These are phyloP conservation scores for Bubo bubo DNA, from an alignment of 2,113 vertebrate species.

Conservation along the genomic window DNA sequence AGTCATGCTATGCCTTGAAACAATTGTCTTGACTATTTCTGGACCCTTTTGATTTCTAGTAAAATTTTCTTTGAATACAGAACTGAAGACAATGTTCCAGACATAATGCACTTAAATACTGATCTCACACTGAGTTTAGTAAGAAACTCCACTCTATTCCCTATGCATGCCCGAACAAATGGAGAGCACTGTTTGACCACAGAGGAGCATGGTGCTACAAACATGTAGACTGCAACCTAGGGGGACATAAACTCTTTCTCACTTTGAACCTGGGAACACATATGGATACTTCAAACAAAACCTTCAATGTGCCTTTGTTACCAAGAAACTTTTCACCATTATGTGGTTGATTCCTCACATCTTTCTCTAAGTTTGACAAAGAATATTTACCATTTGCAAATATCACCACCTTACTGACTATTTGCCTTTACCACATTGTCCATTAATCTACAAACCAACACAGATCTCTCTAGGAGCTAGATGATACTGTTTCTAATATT, in stretches of 20 bases:
- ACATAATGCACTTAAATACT: neutral
- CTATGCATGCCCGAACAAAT: neutral
- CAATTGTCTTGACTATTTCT: slow-evolving; percentile 19
- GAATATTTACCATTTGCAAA: neutral
- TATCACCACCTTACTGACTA: neutral
- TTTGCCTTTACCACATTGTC: neutral
- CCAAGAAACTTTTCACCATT: neutral
- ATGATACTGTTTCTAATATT: neutral
- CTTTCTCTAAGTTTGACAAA: neutral
- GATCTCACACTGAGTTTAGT: neutral
- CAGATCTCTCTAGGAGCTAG: neutral
- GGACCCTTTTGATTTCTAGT: neutral
- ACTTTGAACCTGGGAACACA: neutral
- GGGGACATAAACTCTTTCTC: neutral
- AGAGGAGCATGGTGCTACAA: accelerated
- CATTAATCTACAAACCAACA: neutral
- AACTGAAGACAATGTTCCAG: neutral
- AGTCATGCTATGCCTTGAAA: slow-evolving; percentile 23
- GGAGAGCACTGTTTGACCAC: neutral
- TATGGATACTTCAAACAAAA: neutral
- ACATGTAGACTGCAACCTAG: neutral
- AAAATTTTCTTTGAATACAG: neutral
- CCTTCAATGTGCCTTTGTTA: neutral
- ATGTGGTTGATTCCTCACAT: neutral
- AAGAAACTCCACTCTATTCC: neutral